Conservation (phyloP, 2,797 vertebrate genomes). For the Rhyacichthys aspro region DNA sequence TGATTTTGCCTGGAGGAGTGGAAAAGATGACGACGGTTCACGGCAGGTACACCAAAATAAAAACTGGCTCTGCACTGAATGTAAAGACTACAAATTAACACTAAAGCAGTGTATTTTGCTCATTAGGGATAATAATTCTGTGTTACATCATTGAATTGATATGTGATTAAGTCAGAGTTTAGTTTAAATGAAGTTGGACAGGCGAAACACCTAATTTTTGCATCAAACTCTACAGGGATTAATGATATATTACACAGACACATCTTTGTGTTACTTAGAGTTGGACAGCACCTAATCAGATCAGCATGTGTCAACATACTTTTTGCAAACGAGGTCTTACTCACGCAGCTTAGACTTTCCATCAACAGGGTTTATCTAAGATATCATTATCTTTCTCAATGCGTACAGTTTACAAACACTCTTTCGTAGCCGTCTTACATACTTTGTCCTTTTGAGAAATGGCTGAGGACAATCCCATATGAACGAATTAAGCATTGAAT, state of each 20-base stretch:
- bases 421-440: conserved; percentile 35
- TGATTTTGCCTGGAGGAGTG: conserved; percentile 90
- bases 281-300: conserved; percentile 22
- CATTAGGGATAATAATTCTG: conserved; percentile 7
- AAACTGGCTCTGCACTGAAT: neutral
- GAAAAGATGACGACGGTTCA: conserved; percentile 87
- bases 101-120: neutral
- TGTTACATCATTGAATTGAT: conserved; percentile 18
- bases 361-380: conserved; percentile 62
- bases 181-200: conserved; percentile 4
- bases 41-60: conserved; percentile 83
- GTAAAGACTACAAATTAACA: neutral
- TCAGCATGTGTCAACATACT: conserved; percentile 30
- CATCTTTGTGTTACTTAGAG: neutral
- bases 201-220: neutral
- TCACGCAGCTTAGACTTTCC: conserved; percentile 24
- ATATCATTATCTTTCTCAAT: conserved; percentile 57
- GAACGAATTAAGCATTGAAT: conserved; percentile 59
- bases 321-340: conserved; percentile 29
- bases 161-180: conserved; percentile 35
- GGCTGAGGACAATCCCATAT: conserved; percentile 42
- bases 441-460: conserved; percentile 50
- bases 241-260: too few relatives aligned
- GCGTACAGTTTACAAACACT: conserved; percentile 46
- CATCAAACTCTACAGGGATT: neutral